Evolutionary conservation across 2,113 vertebrate species (phyloP).

Genomic region (Antigone vipio): DNA sequence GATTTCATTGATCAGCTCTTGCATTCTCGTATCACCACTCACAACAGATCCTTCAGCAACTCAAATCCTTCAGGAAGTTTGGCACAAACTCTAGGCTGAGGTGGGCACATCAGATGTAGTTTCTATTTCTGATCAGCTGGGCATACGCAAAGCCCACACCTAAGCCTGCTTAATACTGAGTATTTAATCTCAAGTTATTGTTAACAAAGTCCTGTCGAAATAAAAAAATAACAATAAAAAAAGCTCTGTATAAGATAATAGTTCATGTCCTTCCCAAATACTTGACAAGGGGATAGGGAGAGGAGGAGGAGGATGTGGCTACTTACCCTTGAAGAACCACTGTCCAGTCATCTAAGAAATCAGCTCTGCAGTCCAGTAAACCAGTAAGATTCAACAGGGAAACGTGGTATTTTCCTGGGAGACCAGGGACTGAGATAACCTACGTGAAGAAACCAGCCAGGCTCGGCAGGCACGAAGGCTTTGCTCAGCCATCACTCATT

Average conservation of each 20-base stretch:
- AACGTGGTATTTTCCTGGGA: neutral
- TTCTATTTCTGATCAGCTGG: neutral
- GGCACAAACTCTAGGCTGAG: neutral
- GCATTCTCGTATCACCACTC: accelerated
- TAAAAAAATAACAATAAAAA: no score
- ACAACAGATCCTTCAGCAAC: neutral
- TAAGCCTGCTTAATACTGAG: neutral
- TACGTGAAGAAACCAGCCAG: neutral
- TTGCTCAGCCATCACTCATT: neutral
- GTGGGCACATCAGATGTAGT: no score
- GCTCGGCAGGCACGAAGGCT: neutral
- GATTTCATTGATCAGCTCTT: neutral
- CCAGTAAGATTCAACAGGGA: neutral
- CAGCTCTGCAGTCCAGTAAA: neutral
- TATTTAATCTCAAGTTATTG: neutral
- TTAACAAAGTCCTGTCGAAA: neutral
- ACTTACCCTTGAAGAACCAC: neutral
- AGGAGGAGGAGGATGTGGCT: neutral
- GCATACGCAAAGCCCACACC: neutral
- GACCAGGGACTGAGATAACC: neutral
- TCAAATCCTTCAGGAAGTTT: neutral
- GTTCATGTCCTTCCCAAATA: neutral
- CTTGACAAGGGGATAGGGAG: neutral
- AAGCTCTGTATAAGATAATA: no score
- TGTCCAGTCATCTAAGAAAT: neutral